These are phyloP conservation scores for Coleophora deauratella DNA, from an alignment of 2,888 invertebrate species.

Conservation along the genomic window DNA sequence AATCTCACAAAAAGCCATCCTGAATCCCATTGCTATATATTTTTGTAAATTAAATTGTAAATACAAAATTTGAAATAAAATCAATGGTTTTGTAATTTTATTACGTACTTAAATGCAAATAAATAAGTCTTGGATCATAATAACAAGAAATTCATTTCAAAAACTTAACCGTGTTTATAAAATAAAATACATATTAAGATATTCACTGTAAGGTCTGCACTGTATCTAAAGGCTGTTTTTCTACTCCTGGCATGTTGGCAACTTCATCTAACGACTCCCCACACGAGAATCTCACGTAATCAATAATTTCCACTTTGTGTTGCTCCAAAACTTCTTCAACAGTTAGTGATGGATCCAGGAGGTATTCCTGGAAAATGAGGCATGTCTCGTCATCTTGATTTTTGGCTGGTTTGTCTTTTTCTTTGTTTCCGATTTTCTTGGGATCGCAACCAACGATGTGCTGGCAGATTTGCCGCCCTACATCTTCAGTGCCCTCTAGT, in stretches of 20 bases:
- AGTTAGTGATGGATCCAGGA: conserved; percentile 83
- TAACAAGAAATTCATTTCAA: conserved; percentile 5
- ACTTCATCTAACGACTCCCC: conserved; percentile 76
- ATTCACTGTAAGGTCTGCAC: conserved; percentile 77
- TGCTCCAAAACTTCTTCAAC: conserved; percentile 82
- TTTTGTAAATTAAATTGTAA: too few species aligned
- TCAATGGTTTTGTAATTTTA: background rate
- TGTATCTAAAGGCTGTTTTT: conserved; percentile 69
- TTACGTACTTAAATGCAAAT: conserved; percentile 24
- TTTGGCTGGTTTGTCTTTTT: conserved; percentile 75
- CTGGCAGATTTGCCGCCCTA: conserved; percentile 88
- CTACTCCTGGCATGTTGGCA: conserved; percentile 53
- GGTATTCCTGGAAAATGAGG: conserved; percentile 90
- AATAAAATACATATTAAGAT: background rate
- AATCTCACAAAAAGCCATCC: conserved; percentile 33
- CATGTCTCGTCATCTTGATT: conserved; percentile 84
- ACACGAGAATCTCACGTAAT: conserved; percentile 91
- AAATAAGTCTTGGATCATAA: conserved; percentile 12
- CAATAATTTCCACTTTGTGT: conserved; percentile 78
- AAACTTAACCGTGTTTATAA: conserved; percentile 4
- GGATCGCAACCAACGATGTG: conserved; percentile 95
- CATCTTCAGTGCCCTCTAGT: conserved; percentile 43
- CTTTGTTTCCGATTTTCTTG: conserved; percentile 78
- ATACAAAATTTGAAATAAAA: background rate
- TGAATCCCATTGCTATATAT: too few species aligned